Percentiles rank a stretch among this genome's conserved stretches.
Evolutionary conservation across 1,140 invertebrate genomes (phyloP).

Genomic region (Drosophila parvula): DNA sequence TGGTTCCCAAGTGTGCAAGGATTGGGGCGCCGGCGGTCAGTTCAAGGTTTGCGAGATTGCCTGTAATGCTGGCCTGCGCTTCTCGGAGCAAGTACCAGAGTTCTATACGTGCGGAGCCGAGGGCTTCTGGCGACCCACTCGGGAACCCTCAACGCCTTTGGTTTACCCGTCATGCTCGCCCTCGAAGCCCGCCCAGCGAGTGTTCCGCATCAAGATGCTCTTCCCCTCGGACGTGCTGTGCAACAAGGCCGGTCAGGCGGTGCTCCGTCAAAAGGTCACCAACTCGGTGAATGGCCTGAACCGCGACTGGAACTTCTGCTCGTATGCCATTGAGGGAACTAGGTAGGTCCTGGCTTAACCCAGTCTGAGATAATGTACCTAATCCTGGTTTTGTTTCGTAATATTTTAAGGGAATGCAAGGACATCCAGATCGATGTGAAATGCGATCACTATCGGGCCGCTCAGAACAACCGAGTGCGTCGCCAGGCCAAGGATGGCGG

Average conservation of each 20-base stretch:
- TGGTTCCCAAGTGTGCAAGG: constrained; percentile 95
- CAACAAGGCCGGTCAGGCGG: constrained; percentile 96
- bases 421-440: constrained; percentile 95
- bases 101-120: constrained; percentile 98
- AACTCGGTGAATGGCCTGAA: constrained; percentile 95
- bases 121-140: constrained; percentile 97
- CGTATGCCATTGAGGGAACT: constrained; percentile 90
- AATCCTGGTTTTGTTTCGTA: constrained; percentile 77
- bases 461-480: constrained; percentile 86
- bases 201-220: constrained; percentile 96
- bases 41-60: constrained; percentile 95
- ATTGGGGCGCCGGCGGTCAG: constrained; percentile 98
- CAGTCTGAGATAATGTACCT: fast-evolving
- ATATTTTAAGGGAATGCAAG: constrained; percentile 89
- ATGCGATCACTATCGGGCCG: constrained; percentile 89
- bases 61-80: constrained; percentile 93
- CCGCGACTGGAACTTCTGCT: constrained; percentile 97
- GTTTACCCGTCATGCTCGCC: constrained; percentile 95
- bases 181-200: constrained; percentile 93
- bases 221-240: constrained; percentile 97
- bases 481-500: constrained; percentile 89
- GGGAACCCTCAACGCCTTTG: constrained; percentile 90
- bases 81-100: constrained; percentile 95
- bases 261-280: constrained; percentile 93
- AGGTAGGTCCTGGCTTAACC: constrained; percentile 22